Conservation (phyloP, 2,797 vertebrate species). For the Silurus aristotelis region DNA sequence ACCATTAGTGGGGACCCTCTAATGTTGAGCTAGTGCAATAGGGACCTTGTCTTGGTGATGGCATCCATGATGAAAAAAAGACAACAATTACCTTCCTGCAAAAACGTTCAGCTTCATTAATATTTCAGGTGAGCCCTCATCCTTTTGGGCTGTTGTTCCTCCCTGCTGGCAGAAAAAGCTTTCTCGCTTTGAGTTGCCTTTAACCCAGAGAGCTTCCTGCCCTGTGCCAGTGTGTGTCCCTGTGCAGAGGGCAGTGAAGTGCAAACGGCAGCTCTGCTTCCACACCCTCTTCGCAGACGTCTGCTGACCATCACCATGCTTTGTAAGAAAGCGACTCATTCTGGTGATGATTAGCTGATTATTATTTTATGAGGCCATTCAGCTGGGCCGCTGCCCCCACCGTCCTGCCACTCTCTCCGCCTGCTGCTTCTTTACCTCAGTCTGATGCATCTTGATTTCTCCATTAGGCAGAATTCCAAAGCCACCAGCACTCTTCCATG, state of each 20-base stretch:
- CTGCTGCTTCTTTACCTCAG: constrained; percentile 43
- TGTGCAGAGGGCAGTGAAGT: constrained; percentile 48
- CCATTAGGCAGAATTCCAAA: constrained; percentile 64
- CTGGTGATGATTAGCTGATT: constrained; percentile 68
- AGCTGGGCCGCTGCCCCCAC: constrained; percentile 52
- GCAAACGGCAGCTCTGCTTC: constrained; percentile 35
- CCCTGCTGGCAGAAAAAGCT: constrained; percentile 50
- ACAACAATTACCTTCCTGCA: constrained; percentile 63
- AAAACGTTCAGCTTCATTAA: constrained; percentile 68
- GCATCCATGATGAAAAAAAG: constrained; percentile 54
- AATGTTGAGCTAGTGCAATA: constrained; percentile 27
- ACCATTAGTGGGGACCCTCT: constrained; percentile 48
- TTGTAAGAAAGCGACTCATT: constrained; percentile 56
- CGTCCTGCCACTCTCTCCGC: constrained; percentile 44
- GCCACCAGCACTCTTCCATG: constrained; percentile 37
- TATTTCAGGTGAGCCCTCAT: constrained; percentile 65
- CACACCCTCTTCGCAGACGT: constrained; percentile 32
- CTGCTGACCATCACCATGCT: constrained; percentile 52
- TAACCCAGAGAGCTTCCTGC: constrained; percentile 50
- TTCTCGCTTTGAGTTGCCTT: constrained; percentile 45
- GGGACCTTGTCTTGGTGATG: constrained; percentile 55
- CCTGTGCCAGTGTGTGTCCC: constrained; percentile 32
- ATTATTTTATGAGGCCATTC: constrained; percentile 72
- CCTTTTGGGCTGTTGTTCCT: constrained; percentile 59
- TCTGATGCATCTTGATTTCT: constrained; percentile 63